Base-by-base conservation (phyloP, 2,888 invertebrate species). In the Drosophila falleni region DNA sequence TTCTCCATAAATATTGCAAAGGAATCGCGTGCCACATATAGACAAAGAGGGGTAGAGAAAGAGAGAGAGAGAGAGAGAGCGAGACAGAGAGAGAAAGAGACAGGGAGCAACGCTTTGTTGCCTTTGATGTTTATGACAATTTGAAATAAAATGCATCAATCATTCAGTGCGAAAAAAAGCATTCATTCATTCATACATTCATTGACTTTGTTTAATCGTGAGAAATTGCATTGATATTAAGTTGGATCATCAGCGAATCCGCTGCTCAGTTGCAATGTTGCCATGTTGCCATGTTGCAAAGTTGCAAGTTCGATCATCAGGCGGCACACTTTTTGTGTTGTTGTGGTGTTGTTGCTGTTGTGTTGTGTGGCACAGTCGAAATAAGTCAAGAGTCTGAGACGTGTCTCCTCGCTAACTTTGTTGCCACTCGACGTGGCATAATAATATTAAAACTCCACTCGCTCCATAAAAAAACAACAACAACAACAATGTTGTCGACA, bases 391-490 rank as follows among this genome's bases (percentile, higher is more conserved):
- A 74, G 75, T 79, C 44, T 70, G 71, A 62, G 80, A 77, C 76
- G 55, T 75, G 80, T 78, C 69, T 31, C 31, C 31, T 74, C 64
- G 64, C 74, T 62, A 41, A 76, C 80, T 67, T 70, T 75, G 80
- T 73, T 74, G 74, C 63, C 58, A 64, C 87, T 70, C 74, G 71
- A 78, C 81, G 81, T 86, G 87, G 89, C 84, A 89, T 89, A 88
- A 88, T 87, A 83, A 89, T 87, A 88, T 87, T 87, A 87, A 88
- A 86, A 79, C 80, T 74, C n/a, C 56, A 63, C 63, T 74, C 39
- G 55, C 37, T 23, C 29, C 51, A 63, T 29, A 55, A 67, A 74
- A 46, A 44, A 59, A 41, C 29, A 64, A 35, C 31, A 59, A 31
- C 46, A 66, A 74, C 59, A 72, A 67, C 58, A 83, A 60, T 41